These are phyloP conservation scores for Zaprionus taronus DNA, from an alignment of 1,140 invertebrate genomes.

Conservation along the genomic window DNA sequence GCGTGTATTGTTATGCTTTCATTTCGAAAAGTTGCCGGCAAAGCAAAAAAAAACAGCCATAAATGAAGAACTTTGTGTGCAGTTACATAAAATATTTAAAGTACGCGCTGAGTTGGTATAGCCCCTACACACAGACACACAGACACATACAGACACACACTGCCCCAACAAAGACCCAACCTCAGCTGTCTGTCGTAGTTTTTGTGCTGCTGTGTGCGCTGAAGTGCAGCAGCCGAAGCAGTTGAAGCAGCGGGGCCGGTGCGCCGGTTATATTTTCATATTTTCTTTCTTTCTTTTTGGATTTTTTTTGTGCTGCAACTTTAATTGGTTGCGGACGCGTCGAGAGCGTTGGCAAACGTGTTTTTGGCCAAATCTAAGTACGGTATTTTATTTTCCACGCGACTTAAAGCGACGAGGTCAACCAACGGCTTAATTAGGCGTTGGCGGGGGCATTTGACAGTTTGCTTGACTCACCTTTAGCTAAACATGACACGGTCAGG, in stretches of 20 bases:
- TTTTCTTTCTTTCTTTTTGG: conserved; percentile 37
- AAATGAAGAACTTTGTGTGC: conserved; percentile 61
- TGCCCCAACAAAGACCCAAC: conserved; percentile 14
- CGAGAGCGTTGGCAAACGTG: conserved; percentile 75
- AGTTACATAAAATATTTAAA: conserved; percentile 77
- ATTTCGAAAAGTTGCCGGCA: conserved; percentile 66
- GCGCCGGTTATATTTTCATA: conserved; percentile 51
- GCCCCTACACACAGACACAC: conserved; percentile 33
- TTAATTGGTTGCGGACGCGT: conserved; percentile 59
- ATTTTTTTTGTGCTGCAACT: conserved; percentile 52
- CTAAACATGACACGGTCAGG: conserved; percentile 50
- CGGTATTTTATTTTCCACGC: conserved; percentile 61
- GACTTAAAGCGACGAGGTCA: conserved; percentile 53
- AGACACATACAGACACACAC: conserved; percentile 29
- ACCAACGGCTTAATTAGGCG: conserved; percentile 17
- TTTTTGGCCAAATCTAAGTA: conserved; percentile 56
- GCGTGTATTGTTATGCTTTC: conserved; percentile 53
- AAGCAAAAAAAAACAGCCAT: conserved; percentile 49
- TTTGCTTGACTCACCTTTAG: conserved; percentile 58
- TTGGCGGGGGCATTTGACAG: conserved; percentile 24
- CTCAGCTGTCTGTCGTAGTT: conserved; percentile 23
- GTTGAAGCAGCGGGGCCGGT: conserved; percentile 49
- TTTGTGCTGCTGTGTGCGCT: conserved; percentile 36
- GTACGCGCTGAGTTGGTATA: conserved; percentile 48
- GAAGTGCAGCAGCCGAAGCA: conserved; percentile 43